Evolutionary conservation across 2,888 invertebrate species (phyloP).

Genomic region (Kryphioiulus occultus): DNA sequence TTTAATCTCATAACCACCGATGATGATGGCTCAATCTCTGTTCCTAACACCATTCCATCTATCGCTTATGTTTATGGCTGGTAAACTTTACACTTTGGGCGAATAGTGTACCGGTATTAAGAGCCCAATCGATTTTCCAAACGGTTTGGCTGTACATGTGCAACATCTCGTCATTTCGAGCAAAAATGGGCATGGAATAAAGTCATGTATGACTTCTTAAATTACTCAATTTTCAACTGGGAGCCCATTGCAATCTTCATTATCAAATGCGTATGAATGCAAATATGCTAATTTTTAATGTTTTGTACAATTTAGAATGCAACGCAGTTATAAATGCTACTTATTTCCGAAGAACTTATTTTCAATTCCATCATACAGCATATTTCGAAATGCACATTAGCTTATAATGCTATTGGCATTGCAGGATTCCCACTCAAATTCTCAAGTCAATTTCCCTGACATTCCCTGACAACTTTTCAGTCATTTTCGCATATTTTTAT

Average conservation of each 20-base stretch:
- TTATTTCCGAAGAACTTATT: too few species aligned
- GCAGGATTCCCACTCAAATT: too few species aligned
- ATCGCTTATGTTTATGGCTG: conserved; percentile 7
- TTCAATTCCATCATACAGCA: too few species aligned
- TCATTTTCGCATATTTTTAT: too few species aligned
- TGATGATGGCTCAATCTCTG: neutral
- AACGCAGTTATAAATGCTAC: too few species aligned
- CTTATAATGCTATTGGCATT: too few species aligned
- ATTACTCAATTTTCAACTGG: neutral
- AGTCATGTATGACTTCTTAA: neutral
- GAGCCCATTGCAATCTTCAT: too few species aligned
- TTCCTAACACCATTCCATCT: neutral
- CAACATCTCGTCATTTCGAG: conserved; percentile 6
- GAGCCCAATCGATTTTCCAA: neutral
- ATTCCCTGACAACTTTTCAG: too few species aligned
- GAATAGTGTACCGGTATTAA: conserved; percentile 20
- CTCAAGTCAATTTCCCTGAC: too few species aligned
- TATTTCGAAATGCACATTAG: too few species aligned
- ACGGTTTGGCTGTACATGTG: too few species aligned
- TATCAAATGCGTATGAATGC: neutral
- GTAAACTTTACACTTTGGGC: conserved; percentile 17
- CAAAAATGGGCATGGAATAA: neutral
- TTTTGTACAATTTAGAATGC: too few species aligned
- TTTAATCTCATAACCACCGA: neutral
- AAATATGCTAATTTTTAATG: neutral